A percentile compares a stretch with the other conserved stretches of the same genome.
phyloP scores from a whole-genome alignment of 2,888 invertebrate genomes.

The Leptinotarsa tumamoca region DNA sequence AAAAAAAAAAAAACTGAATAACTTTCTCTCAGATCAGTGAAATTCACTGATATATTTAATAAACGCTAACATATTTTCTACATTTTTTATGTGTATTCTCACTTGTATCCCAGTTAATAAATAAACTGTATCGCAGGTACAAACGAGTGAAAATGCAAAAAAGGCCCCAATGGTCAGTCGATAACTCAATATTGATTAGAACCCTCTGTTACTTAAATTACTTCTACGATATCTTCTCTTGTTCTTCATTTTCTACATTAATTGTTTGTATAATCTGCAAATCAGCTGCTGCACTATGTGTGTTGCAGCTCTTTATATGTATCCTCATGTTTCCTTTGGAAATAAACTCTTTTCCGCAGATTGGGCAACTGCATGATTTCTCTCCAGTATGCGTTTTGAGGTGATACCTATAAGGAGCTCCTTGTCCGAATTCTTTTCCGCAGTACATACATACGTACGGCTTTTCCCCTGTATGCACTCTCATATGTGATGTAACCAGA shows the following conservation, averaged over 20 bases:
- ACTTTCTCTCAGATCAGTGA: too few relatives aligned
- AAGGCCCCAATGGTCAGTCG: too few relatives aligned
- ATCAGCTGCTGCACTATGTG: slow-evolving; percentile 11
- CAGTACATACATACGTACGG: slow-evolving; percentile 54
- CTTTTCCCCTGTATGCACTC: slow-evolving; percentile 57
- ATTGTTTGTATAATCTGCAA: neutral
- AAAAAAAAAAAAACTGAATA: too few relatives aligned
- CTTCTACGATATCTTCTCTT: neutral
- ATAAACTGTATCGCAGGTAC: too few relatives aligned
- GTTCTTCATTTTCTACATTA: slow-evolving; percentile 1
- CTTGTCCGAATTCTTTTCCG: slow-evolving; percentile 50
- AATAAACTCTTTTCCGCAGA: slow-evolving; percentile 44
- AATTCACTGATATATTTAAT: too few relatives aligned
- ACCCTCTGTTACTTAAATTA: too few relatives aligned
- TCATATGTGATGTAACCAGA: slow-evolving; percentile 57
- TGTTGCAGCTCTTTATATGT: slow-evolving; percentile 41
- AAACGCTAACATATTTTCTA: too few relatives aligned
- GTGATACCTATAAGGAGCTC: slow-evolving; percentile 53
- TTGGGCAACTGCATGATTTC: slow-evolving; percentile 39
- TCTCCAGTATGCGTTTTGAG: slow-evolving; percentile 50
- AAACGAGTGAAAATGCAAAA: too few relatives aligned
- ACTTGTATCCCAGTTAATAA: too few relatives aligned
- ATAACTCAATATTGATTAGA: too few relatives aligned
- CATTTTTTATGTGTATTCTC: too few relatives aligned
- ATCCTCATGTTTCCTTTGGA: slow-evolving; percentile 46